These are phyloP conservation scores for Megaceryle torquata DNA, from an alignment of 2,113 vertebrate species.

Conservation along the genomic window DNA sequence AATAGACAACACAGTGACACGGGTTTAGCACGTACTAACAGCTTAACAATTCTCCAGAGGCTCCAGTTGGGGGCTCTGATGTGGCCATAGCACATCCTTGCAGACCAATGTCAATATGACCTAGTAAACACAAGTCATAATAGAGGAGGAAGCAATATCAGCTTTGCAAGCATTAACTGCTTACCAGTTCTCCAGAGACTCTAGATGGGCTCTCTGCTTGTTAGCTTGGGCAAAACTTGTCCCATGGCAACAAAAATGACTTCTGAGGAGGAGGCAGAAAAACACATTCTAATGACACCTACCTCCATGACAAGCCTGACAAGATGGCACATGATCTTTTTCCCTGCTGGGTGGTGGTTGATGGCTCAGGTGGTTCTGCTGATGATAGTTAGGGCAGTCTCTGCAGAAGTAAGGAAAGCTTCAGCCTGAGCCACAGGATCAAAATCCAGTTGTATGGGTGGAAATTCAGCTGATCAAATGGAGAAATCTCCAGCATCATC, in stretches of 20 bases:
- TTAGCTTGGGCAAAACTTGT: neutral
- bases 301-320: neutral
- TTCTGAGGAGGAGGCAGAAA: neutral
- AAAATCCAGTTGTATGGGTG: neutral
- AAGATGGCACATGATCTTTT: neutral
- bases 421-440: neutral
- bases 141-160: neutral
- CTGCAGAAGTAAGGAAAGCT: neutral
- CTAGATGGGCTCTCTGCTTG: neutral
- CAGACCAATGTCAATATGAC: slow-evolving; percentile 14
- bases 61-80: neutral
- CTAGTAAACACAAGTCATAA: neutral
- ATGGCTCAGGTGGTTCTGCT: neutral
- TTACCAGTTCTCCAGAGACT: neutral
- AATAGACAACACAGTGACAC: neutral
- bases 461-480: neutral
- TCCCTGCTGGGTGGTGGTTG: neutral
- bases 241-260: neutral
- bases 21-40: neutral
- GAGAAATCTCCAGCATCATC: neutral
- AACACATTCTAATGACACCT: neutral
- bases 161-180: neutral
- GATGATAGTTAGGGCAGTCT: neutral
- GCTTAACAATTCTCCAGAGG: neutral
- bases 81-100: neutral